A percentile compares a stretch with the other conserved stretches of the same genome.
These are phyloP conservation scores for Grapholita molesta DNA, from an alignment of 1,140 invertebrate genomes.

Conservation along the genomic window DNA sequence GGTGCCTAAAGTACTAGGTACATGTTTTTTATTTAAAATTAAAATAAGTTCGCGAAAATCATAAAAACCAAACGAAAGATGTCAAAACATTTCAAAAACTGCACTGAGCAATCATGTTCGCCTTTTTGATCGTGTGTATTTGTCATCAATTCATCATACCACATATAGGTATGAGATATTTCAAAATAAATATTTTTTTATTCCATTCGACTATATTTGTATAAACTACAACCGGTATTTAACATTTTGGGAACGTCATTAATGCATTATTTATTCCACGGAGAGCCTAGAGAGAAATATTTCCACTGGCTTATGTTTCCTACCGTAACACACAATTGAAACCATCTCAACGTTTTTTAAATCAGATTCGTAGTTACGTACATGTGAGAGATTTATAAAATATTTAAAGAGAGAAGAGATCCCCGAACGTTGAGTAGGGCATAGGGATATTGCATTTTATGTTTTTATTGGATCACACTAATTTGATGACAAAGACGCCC, in stretches of 20 bases:
- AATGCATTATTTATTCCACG: conserved; percentile 1
- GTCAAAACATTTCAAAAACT: too few species aligned
- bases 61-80: too few species aligned
- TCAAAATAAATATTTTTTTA: neutral
- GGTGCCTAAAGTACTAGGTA: too few species aligned
- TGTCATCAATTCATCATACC: too few species aligned
- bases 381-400: neutral
- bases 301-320: neutral
- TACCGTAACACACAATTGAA: neutral
- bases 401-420: neutral
- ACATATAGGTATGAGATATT: too few species aligned
- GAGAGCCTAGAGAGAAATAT: neutral
- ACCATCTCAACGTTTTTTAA: neutral
- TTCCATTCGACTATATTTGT: neutral
- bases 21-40: too few species aligned
- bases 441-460: conserved; percentile 22
- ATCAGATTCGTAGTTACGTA: neutral
- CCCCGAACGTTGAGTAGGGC: neutral
- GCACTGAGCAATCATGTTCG: too few species aligned
- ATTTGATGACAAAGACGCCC: conserved; percentile 23
- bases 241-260: neutral
- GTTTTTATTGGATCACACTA: conserved; percentile 26
- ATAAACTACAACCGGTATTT: neutral
- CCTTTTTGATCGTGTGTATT: too few species aligned
- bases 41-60: too few species aligned